Percentiles rank a stretch among this genome's conserved stretches.
These are phyloP conservation scores for Neocloeon triangulifer DNA, from an alignment of 1,140 invertebrate genomes.

Conservation along the genomic window DNA sequence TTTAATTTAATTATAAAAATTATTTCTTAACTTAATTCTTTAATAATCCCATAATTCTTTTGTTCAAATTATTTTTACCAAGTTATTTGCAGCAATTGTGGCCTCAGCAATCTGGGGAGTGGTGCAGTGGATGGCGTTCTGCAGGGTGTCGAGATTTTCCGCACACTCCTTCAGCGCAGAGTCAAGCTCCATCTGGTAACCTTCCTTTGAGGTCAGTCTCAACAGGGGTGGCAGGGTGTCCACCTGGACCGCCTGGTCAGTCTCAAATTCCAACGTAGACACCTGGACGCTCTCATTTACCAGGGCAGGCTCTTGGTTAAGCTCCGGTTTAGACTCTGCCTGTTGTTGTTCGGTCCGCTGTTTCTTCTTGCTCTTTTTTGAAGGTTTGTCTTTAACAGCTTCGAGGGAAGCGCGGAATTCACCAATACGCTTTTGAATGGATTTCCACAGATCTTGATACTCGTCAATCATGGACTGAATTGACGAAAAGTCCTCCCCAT, in stretches of 20 bases:
- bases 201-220: conserved; percentile 50
- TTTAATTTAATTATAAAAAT: too few relatives aligned
- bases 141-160: conserved; percentile 26
- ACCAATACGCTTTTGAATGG: conserved; percentile 28
- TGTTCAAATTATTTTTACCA: too few relatives aligned
- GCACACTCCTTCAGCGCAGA: conserved; percentile 38
- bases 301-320: conserved; percentile 5
- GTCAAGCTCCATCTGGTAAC: conserved; percentile 45
- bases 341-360: too few relatives aligned
- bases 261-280: conserved; percentile 48
- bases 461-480: conserved; percentile 41
- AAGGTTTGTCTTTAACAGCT: too few relatives aligned
- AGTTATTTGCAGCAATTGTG: conserved; percentile 22
- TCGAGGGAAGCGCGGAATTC: not conserved
- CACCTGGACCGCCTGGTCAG: conserved; percentile 51
- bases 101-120: conserved; percentile 27
- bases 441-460: conserved; percentile 37
- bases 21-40: too few relatives aligned
- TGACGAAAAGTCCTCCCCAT: conserved; percentile 23
- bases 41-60: too few relatives aligned
- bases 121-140: conserved; percentile 23
- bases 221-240: conserved; percentile 38
- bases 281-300: conserved; percentile 23
- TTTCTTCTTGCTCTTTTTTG: too few relatives aligned
- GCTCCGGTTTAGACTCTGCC: too few relatives aligned